These are phyloP conservation scores for Micoletzkya japonica DNA, from an alignment of 2,888 invertebrate species.

Conservation along the genomic window DNA sequence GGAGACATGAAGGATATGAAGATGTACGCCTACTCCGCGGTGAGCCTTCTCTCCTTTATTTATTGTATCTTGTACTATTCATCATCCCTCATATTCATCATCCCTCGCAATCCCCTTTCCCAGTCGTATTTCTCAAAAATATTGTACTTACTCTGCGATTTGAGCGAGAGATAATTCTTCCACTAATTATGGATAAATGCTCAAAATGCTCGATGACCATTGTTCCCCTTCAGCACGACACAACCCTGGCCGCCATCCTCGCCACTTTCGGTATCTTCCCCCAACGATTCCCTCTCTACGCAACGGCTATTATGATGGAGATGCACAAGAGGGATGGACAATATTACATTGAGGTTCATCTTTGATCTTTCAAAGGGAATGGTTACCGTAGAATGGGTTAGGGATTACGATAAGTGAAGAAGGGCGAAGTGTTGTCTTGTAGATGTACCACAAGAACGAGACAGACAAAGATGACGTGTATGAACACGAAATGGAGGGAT, in stretches of 20 bases:
- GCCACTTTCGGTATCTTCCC: constrained; percentile 53
- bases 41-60: constrained; percentile 27
- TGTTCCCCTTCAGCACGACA: constrained; percentile 52
- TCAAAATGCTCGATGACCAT: too few species aligned
- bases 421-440: neutral
- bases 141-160: too few species aligned
- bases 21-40: constrained; percentile 59
- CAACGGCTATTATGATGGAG: constrained; percentile 55
- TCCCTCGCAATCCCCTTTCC: too few species aligned
- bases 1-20: constrained; percentile 44
- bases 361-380: neutral
- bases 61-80: neutral
- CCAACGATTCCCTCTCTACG: constrained; percentile 55
- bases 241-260: constrained; percentile 56
- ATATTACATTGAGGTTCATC: constrained; percentile 35
- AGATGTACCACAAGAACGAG: constrained; percentile 58
- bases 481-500: constrained; percentile 48
- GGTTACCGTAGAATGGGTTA: too few species aligned
- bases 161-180: too few species aligned
- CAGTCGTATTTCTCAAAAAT: too few species aligned
- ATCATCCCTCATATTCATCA: too few species aligned
- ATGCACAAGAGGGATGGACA: constrained; percentile 47
- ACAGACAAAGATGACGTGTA: constrained; percentile 48
- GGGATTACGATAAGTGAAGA: neutral
- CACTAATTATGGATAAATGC: too few species aligned